These are phyloP conservation scores for Oostethus manadensis DNA, from an alignment of 2,113 vertebrate genomes.

Conservation along the genomic window DNA sequence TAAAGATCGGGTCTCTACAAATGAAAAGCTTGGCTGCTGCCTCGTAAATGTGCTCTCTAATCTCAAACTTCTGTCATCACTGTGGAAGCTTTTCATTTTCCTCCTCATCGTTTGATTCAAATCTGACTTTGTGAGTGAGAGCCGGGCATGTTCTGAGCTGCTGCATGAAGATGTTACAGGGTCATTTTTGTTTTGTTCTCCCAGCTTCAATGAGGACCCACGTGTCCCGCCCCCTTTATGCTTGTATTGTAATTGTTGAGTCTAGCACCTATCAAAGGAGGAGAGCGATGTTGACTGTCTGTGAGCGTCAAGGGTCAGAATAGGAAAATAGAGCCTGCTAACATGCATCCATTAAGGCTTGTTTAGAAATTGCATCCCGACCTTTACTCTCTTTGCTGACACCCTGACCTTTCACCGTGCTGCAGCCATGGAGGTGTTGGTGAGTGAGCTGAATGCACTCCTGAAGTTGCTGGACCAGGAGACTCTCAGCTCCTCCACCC, in stretches of 20 bases:
- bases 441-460: conserved; percentile 84
- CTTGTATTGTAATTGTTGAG: conserved; percentile 48
- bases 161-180: neutral
- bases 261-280: conserved; percentile 23
- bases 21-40: conserved; percentile 8
- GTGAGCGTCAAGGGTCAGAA: conserved; percentile 33
- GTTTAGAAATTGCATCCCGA: conserved; percentile 50
- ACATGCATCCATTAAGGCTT: conserved; percentile 22
- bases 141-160: conserved; percentile 3
- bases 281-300: conserved; percentile 25
- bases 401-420: conserved; percentile 36
- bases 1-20: conserved; percentile 30
- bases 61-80: conserved; percentile 20
- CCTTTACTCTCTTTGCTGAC: conserved; percentile 43
- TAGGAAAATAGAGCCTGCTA: conserved; percentile 22
- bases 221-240: conserved; percentile 22
- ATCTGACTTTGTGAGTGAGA: conserved; percentile 4
- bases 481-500: conserved; percentile 82
- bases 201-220: conserved; percentile 23
- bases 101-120: conserved; percentile 13
- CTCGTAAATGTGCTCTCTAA: conserved; percentile 15
- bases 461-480: conserved; percentile 94
- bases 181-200: conserved; percentile 1
- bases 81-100: conserved; percentile 2
- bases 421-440: conserved; percentile 87